These are phyloP conservation scores for Acropternis orthonyx DNA, from an alignment of 2,797 vertebrate genomes.

Conservation along the genomic window DNA sequence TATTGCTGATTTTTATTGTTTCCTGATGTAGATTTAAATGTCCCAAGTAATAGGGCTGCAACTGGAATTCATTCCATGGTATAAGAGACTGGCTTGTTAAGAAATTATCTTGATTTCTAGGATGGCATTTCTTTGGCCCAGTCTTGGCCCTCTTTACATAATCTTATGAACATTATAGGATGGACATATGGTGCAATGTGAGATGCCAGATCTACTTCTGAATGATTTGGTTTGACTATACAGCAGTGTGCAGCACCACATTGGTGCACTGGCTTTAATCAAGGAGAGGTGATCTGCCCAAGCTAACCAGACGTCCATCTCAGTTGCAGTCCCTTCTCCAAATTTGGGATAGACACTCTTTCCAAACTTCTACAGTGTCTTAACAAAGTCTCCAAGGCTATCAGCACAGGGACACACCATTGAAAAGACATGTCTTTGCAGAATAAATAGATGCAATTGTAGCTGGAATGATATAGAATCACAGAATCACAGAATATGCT, in stretches of 20 bases:
- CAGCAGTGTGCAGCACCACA: not conserved
- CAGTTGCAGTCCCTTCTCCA: not conserved
- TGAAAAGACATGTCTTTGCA: not conserved
- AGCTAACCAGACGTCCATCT: not conserved
- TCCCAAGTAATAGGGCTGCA: not conserved
- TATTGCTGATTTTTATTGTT: not conserved
- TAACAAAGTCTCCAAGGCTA: not conserved
- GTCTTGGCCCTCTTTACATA: not conserved
- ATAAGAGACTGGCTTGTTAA: not conserved
- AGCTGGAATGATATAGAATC: not conserved
- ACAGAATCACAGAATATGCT: not conserved
- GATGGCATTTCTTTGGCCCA: not conserved
- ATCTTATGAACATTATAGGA: not conserved
- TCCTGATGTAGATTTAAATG: not conserved
- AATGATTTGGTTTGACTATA: not conserved
- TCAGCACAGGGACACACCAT: not conserved
- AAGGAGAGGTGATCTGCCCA: not conserved
- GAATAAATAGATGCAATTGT: not conserved
- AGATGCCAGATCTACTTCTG: not conserved
- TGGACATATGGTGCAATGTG: not conserved
- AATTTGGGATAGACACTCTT: not conserved
- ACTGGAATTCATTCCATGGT: not conserved
- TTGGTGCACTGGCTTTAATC: not conserved
- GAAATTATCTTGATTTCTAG: not conserved
- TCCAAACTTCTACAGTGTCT: not conserved